Evolutionary conservation across 2,797 vertebrate species (phyloP).

Genomic region (Sphaeramia orbicularis): DNA sequence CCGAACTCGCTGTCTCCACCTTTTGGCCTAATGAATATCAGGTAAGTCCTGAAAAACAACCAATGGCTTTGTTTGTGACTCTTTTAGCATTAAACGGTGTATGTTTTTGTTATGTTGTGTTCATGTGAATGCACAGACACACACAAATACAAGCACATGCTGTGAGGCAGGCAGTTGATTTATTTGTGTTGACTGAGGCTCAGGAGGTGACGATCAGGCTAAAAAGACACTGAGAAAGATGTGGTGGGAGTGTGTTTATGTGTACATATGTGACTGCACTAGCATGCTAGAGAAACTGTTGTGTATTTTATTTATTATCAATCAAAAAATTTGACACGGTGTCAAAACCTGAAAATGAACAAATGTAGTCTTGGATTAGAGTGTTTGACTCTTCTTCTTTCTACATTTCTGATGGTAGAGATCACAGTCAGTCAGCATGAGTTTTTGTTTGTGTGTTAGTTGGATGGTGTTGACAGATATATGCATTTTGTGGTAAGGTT

Average conservation of each 20-base stretch:
- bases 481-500: slow-evolving; percentile 40
- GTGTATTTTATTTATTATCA: slow-evolving; percentile 26
- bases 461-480: slow-evolving; percentile 58
- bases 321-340: slow-evolving; percentile 12
- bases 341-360: background rate
- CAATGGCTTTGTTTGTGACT: background rate
- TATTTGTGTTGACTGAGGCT: slow-evolving; percentile 79
- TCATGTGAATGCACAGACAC: slow-evolving; percentile 29
- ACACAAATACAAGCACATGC: slow-evolving; percentile 33
- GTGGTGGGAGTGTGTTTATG: background rate
- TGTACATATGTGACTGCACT: slow-evolving; percentile 19
- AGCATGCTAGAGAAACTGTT: slow-evolving; percentile 15
- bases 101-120: slow-evolving; percentile 7
- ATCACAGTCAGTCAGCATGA: slow-evolving; percentile 10
- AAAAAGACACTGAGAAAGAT: slow-evolving; percentile 46
- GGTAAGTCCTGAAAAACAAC: slow-evolving; percentile 79
- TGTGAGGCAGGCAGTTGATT: slow-evolving; percentile 70
- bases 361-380: slow-evolving; percentile 5
- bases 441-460: slow-evolving; percentile 20
- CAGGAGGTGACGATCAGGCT: slow-evolving; percentile 73
- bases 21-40: slow-evolving; percentile 99
- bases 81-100: background rate
- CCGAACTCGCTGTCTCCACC: slow-evolving; percentile 97
- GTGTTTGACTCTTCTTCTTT: slow-evolving; percentile 13
- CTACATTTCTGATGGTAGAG: slow-evolving; percentile 16